These are phyloP conservation scores for Mormoops blainvillei DNA, from an alignment of 2,113 vertebrate species.

Conservation along the genomic window DNA sequence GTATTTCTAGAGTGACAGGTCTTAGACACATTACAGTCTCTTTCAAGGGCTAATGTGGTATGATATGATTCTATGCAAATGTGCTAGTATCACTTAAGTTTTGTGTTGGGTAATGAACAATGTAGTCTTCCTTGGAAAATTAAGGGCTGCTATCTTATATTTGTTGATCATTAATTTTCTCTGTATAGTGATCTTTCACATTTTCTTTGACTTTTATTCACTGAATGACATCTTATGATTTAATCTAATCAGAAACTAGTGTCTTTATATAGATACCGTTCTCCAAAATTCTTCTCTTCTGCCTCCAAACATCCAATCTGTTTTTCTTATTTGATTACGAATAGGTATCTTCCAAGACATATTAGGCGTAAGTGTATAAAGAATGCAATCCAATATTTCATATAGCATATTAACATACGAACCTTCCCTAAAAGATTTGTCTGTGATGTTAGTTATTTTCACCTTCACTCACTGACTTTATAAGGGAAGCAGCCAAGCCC, in stretches of 20 bases:
- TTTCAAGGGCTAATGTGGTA: neutral
- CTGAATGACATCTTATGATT: neutral
- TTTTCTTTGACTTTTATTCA: neutral
- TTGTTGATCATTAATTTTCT: constrained; percentile 8
- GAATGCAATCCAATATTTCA: neutral
- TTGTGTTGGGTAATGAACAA: neutral
- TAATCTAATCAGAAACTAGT: neutral
- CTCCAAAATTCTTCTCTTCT: neutral
- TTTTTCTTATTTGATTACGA: neutral
- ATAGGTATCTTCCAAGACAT: neutral
- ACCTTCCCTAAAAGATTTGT: neutral
- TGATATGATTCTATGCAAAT: neutral
- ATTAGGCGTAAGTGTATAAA: neutral
- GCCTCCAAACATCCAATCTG: neutral
- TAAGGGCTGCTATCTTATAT: neutral
- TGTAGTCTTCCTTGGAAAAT: neutral
- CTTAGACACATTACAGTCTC: neutral
- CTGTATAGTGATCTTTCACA: neutral
- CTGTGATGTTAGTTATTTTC: neutral
- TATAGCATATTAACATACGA: neutral
- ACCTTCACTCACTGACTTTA: neutral
- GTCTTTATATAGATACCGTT: neutral
- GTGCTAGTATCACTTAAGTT: neutral
- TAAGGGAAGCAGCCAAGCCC: neutral
- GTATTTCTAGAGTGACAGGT: neutral